Percentiles rank a stretch among this genome's conserved stretches.
Evolutionary conservation across 2,797 vertebrate genomes (phyloP).

Genomic region (Fistularia tabacaria): DNA sequence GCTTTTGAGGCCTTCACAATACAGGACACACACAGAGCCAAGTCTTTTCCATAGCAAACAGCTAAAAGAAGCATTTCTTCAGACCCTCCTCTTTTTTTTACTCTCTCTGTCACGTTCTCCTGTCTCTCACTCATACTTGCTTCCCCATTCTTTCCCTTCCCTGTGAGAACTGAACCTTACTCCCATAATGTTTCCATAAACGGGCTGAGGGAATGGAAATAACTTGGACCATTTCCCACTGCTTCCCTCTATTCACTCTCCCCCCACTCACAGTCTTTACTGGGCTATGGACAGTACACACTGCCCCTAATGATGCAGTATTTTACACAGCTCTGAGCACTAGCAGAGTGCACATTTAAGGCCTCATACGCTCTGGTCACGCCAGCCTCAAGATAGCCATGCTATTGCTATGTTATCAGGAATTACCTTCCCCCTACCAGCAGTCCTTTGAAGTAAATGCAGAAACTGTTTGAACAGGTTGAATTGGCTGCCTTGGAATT

Average conservation of each 20-base stretch:
- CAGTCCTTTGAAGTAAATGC: conserved; percentile 26
- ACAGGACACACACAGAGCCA: conserved; percentile 67
- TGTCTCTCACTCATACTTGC: conserved; percentile 37
- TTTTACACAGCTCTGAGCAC: conserved; percentile 45
- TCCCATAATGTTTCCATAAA: conserved; percentile 72
- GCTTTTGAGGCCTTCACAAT: conserved; percentile 71
- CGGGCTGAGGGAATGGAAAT: conserved; percentile 75
- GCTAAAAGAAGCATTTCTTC: conserved; percentile 61
- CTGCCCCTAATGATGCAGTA: conserved; percentile 56
- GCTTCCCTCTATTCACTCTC: conserved; percentile 43
- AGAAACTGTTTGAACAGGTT: conserved; percentile 12
- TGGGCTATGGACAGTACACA: conserved; percentile 47
- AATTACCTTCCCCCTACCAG: conserved; percentile 7
- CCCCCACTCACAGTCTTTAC: conserved; percentile 42
- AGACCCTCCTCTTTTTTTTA: conserved; percentile 26
- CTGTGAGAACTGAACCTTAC: conserved; percentile 67
- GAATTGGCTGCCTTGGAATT: conserved; percentile 14
- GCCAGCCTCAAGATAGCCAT: conserved; percentile 31
- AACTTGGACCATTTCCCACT: conserved; percentile 63
- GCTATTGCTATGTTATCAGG: not conserved
- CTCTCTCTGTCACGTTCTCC: conserved; percentile 36
- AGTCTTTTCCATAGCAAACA: conserved; percentile 64
- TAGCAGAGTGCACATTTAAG: conserved; percentile 36
- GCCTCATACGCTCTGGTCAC: conserved; percentile 23
- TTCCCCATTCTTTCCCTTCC: conserved; percentile 49